Percentiles rank a stretch among this genome's conserved stretches.
phyloP scores from a whole-genome alignment of 2,797 vertebrate species.

The Ctenopoma kingsleyae region DNA sequence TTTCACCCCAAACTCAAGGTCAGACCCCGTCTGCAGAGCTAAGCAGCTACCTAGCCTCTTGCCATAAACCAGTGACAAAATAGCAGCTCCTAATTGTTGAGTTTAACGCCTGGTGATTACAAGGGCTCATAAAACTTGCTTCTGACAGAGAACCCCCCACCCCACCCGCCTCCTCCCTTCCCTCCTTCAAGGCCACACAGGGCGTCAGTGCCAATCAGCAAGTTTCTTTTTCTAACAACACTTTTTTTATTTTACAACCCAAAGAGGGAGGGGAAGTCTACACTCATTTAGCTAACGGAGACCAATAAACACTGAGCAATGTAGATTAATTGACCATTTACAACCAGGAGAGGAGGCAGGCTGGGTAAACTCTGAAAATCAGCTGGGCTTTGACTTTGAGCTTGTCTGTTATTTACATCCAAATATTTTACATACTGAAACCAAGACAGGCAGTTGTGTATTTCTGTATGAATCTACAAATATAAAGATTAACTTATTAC shows the following conservation, averaged over 20 bases:
- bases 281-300: slow-evolving; percentile 77
- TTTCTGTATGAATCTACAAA: slow-evolving; percentile 1
- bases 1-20: not conserved
- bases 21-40: slow-evolving; percentile 13
- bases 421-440: not conserved
- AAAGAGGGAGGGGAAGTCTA: slow-evolving; percentile 72
- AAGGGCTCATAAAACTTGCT: slow-evolving; percentile 81
- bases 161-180: slow-evolving; percentile 22
- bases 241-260: slow-evolving; percentile 71
- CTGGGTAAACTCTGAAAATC: slow-evolving; percentile 57
- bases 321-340: slow-evolving; percentile 81
- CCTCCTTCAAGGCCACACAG: slow-evolving; percentile 81
- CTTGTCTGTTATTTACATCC: slow-evolving; percentile 23
- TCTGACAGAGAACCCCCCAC: slow-evolving; percentile 41
- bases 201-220: slow-evolving; percentile 75
- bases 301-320: slow-evolving; percentile 78
- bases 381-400: slow-evolving; percentile 48
- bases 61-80: slow-evolving; percentile 79
- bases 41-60: slow-evolving; percentile 42
- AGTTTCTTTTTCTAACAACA: slow-evolving; percentile 57
- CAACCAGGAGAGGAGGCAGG: slow-evolving; percentile 48
- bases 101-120: slow-evolving; percentile 86
- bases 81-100: slow-evolving; percentile 87
- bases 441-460: not conserved
- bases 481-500: not conserved